Base-by-base conservation (phyloP, 1,140 invertebrate genomes). In the Lordiphosa collinella region DNA sequence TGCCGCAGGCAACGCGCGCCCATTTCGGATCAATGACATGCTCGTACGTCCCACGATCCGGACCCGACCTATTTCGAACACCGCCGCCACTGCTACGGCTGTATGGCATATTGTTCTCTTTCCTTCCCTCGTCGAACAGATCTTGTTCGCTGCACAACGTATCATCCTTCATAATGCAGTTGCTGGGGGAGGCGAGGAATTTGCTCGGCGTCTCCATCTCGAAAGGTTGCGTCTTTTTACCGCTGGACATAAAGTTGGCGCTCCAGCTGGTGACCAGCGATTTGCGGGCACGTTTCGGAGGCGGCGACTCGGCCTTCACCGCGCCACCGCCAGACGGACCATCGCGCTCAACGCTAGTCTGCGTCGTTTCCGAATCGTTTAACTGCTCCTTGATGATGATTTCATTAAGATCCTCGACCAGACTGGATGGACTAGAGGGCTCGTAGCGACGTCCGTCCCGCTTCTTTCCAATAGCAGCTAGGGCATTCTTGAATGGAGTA, bases 1-100 rank as follows among this genome's bases (percentile, higher is more conserved):
- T 93, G 2, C 96, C 96, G 86, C 94, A 97, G 1, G 94, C 96
- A 35, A 96, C 93, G 55, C 92, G 93, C 70, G 94, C 92, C 95
- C 95, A 98, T 78, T 94, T 93, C 12, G 92, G 91, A 90, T 96
- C 94, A 37, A 95, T 53, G 4, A 76, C 32, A 41, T 60, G 44
- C 22, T 72, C 36, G 10, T 51, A 52, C 6, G 34, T 7, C 4
- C 22, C 41, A 44, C 41, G 41, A 13, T 11, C 48, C 11, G 6
- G 14, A 2, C 9, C 58, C 7, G 54, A 38, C 9, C 37, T 8
- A 11, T 43, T 38, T 10, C 52, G 49, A 13, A 18, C 25, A 32
- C 25, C 51, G 7, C 57, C 35, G 11, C 11, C 11, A 12, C 31
- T 34, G 10, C 22, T 41, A 18, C 34, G 51, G 25, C 51, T 38